Conservation (phyloP, 2,113 vertebrate genomes). For the Callipepla squamata region DNA sequence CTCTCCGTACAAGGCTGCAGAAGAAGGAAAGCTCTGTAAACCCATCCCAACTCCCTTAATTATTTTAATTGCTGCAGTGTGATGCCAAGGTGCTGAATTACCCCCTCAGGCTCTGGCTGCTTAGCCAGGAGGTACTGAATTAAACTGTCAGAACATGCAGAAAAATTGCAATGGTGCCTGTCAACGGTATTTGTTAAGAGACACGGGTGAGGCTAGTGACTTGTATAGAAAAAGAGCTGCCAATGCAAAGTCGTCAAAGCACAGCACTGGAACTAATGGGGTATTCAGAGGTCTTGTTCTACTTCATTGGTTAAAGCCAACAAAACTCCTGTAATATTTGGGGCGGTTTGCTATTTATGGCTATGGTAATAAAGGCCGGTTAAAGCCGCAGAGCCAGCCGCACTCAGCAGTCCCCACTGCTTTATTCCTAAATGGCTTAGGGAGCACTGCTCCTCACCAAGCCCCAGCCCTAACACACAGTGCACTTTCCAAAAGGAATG, state of each 20-base stretch:
- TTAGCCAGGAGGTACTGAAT: conserved; percentile 84
- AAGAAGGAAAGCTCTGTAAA: conserved; percentile 73
- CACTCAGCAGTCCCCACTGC: conserved; percentile 47
- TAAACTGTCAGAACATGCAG: conserved; percentile 88
- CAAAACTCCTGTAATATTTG: conserved; percentile 82
- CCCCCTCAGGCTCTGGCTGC: conserved; percentile 81
- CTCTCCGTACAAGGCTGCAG: conserved; percentile 65
- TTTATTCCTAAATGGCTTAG: conserved; percentile 43
- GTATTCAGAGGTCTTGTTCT: conserved; percentile 85
- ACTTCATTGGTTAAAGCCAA: conserved; percentile 87
- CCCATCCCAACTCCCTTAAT: conserved; percentile 87
- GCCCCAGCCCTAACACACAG: not conserved
- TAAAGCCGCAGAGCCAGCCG: conserved; percentile 76
- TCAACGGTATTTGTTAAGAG: conserved; percentile 85
- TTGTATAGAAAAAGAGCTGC: conserved; percentile 81
- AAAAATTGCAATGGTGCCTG: conserved; percentile 82
- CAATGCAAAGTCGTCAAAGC: conserved; percentile 81
- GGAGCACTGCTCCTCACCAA: not conserved
- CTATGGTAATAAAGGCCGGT: conserved; percentile 79
- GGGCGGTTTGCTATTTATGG: conserved; percentile 81
- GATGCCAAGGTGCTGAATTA: conserved; percentile 83
- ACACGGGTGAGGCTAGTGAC: conserved; percentile 79
- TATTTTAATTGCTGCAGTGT: conserved; percentile 92
- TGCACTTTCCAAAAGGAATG: not conserved
- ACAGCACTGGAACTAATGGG: conserved; percentile 85